Evolutionary conservation across 2,113 vertebrate species (phyloP).

Genomic region (Leucosticte australis): DNA sequence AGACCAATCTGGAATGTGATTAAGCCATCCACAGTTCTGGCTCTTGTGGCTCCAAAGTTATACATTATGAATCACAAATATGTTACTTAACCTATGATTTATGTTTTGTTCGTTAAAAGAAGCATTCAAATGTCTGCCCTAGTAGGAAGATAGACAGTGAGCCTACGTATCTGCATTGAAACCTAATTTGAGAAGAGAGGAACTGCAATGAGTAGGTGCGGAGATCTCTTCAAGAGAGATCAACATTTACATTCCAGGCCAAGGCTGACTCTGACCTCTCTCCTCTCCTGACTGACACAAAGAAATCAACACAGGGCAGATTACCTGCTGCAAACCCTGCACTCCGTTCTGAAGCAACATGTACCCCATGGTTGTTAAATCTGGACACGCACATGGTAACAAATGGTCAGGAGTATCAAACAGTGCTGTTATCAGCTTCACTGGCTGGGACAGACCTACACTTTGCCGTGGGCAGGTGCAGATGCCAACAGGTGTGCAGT

Average conservation of each 20-base stretch:
- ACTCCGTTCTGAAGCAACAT: neutral
- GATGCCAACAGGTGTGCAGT: fast-evolving
- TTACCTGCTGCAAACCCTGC: neutral
- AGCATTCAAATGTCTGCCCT: neutral
- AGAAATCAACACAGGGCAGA: neutral
- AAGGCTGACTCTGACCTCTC: neutral
- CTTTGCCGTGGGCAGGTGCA: fast-evolving
- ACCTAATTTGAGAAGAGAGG: neutral
- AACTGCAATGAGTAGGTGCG: neutral
- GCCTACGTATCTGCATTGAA: neutral
- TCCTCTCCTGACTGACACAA: neutral
- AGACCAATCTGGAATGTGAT: neutral
- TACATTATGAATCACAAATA: neutral
- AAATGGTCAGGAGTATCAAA: neutral
- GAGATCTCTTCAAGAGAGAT: neutral
- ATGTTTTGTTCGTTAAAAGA: neutral
- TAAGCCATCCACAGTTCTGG: neutral
- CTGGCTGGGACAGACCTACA: neutral
- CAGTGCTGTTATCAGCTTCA: neutral
- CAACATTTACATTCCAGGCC: neutral
- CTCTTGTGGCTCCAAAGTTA: neutral
- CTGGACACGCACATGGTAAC: fast-evolving
- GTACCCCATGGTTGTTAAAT: fast-evolving
- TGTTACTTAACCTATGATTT: neutral
- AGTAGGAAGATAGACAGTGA: neutral